Evolutionary conservation across 2,888 invertebrate genomes (phyloP), one percentile per base, ranked within the genome.

Genomic region (Xylota sylvarum): DNA sequence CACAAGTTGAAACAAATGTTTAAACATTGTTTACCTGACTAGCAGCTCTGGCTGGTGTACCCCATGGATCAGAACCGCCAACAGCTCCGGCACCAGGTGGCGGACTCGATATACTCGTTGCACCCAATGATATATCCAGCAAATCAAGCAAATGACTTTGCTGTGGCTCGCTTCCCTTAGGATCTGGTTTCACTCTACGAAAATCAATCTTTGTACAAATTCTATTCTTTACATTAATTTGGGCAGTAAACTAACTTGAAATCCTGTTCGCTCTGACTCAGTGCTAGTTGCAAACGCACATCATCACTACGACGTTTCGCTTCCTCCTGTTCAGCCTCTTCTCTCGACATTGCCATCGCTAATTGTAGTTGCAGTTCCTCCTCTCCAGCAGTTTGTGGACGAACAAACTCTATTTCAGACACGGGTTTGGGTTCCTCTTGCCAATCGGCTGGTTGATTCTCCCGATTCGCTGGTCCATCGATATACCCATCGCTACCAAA

Each of bases 321-420:
- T 93, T 98, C 98, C 92, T 99, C 98, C 89, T 98, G 96, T 91
- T 99, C 99, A 35, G 98, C 98, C 93, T 99, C 99, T 93, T 99
- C 99, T 87, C 98, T 95, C 62, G 98, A 98, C 97, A 99, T 98
- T 73, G 99, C 99, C 91, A 99, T 94, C 60, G 99, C 99, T 90
- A 99, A 94, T 93, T 99, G 99, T 89, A 99, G 94, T 93, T 99
- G 99, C 88, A 99, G 94, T 92, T 99, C 99, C 93, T 99, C 99
- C 93, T 99, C 99, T 4, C 99, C 99, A 0, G 97, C 97, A 0
- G 99, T 99, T 90, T 98, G 97, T 4, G 99, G 99, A 77, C 99
- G 95, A 62, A 98, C 98, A 91, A 97, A 95, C 93, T 99, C 99
- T 89, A 98, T 93, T 89, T 98, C 98, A 74, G 95, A 93, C 5